Conservation (phyloP, 2,888 invertebrate species). For the Mylabris sibirica region DNA sequence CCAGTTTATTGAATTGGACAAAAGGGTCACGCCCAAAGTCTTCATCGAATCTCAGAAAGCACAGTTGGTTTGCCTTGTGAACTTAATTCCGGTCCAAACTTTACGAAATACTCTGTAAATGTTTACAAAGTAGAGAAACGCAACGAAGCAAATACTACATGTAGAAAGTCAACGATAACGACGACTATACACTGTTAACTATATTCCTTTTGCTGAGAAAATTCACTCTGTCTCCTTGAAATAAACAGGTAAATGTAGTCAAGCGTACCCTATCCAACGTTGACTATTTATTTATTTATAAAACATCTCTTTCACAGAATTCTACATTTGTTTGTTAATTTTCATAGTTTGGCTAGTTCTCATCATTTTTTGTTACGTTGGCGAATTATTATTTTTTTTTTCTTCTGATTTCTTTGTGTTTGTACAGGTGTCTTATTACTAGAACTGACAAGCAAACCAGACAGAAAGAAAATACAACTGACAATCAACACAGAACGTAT, state of each 20-base stretch:
- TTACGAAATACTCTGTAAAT: constrained; percentile 43
- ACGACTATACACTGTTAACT: too few species aligned
- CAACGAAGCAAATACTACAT: constrained; percentile 40
- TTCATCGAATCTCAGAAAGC: constrained; percentile 30
- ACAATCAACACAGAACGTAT: constrained; percentile 40
- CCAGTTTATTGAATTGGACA: constrained; percentile 28
- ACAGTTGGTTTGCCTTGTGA: constrained; percentile 35
- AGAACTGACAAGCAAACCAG: constrained; percentile 42
- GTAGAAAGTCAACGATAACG: constrained; percentile 32
- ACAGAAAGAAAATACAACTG: constrained; percentile 42
- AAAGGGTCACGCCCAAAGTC: constrained; percentile 29
- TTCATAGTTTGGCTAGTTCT: neutral
- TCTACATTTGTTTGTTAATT: neutral
- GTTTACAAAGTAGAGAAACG: constrained; percentile 40
- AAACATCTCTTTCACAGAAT: constrained; percentile 4
- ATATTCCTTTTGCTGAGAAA: neutral
- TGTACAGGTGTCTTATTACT: constrained; percentile 46
- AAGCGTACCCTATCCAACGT: constrained; percentile 19
- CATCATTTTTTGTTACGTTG: constrained; percentile 1
- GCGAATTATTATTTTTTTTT: constrained; percentile 20
- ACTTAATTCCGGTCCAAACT: constrained; percentile 40
- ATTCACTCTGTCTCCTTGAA: neutral
- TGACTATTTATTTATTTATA: constrained; percentile 26
- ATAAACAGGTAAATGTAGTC: neutral
- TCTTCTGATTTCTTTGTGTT: constrained; percentile 31